Evolutionary conservation across 2,888 invertebrate genomes (phyloP).

Genomic region (Apamea crenata): DNA sequence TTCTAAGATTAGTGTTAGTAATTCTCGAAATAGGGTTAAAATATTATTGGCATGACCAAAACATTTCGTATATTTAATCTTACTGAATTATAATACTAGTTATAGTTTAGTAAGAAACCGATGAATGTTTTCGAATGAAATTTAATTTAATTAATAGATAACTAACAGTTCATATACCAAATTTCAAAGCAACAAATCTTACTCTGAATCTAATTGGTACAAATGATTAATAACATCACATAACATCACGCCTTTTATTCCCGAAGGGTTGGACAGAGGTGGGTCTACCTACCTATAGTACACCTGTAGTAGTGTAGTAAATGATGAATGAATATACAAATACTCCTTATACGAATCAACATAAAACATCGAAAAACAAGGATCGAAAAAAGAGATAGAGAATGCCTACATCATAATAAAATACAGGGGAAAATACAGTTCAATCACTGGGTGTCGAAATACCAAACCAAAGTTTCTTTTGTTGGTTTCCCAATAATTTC

Average conservation of each 20-base stretch:
- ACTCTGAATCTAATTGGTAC: neutral
- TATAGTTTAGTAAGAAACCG: no score
- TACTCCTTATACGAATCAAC: neutral
- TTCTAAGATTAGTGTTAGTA: neutral
- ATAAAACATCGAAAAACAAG: neutral
- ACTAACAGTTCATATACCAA: no score
- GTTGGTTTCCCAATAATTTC: slow-evolving; percentile 38
- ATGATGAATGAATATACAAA: neutral
- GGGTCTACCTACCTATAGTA: no score
- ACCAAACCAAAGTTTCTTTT: slow-evolving; percentile 34
- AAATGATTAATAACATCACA: neutral
- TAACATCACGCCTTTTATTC: no score
- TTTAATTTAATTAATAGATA: no score
- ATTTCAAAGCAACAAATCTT: no score
- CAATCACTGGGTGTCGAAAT: slow-evolving; percentile 38
- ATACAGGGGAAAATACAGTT: neutral
- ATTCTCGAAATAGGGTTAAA: neutral
- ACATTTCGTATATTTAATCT: neutral
- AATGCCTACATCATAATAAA: neutral
- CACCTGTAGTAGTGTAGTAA: neutral
- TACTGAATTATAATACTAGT: neutral
- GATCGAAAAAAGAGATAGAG: neutral
- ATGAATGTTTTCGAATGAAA: no score
- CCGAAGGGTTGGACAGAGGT: no score
- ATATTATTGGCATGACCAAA: neutral